Evolutionary conservation across 2,888 invertebrate genomes (phyloP), one percentile per base, ranked within the genome.

Genomic region (Ormia ochracea): DNA sequence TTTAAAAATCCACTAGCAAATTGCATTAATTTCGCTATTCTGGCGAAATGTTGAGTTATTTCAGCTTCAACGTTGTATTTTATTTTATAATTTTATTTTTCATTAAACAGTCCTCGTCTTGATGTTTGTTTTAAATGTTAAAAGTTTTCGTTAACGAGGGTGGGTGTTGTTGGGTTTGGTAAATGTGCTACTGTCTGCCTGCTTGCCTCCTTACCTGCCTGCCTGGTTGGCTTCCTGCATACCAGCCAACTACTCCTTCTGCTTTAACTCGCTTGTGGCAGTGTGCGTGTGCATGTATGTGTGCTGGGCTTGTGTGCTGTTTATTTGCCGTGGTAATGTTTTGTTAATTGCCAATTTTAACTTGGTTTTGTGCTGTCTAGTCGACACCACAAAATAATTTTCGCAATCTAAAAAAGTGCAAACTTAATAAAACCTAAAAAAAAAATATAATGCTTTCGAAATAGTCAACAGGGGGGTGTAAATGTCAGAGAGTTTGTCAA

Each of bases 281-380:
- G 4, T 33, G 9, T 28, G 14, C 14, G 52, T 10, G 70, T 28
- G 43, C 17, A 14, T 19, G 3, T 5, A n/a, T n/a, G n/a, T n/a
- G n/a, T n/a, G n/a, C n/a, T n/a, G n/a, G n/a, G 5, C 6, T 14
- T 45, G 31, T 54, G 21, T 38, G 36, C n/a, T 19, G 86, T 87
- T 86, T 87, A 86, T 86, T 86, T 68, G 61, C 26, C 85, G 86
- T 87, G 87, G 87, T 87, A 87, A 87, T 88, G 87, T 87, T 88
- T 88, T 87, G 87, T 87, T 87, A 87, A 87, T 87, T 87, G 88
- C 85, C 88, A 87, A 87, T 88, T 87, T 87, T 83, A 85, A 87
- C 84, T 86, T 88, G 81, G 76, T 66, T 80, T 76, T 78, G 72
- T 72, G 50, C 77, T 66, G 81, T 81, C 78, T 74, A 78, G 78